A percentile compares a stretch with the other conserved stretches of the same genome.
Conservation (phyloP, 2,888 invertebrate genomes). For the Vandiemenella viatica region DNA sequence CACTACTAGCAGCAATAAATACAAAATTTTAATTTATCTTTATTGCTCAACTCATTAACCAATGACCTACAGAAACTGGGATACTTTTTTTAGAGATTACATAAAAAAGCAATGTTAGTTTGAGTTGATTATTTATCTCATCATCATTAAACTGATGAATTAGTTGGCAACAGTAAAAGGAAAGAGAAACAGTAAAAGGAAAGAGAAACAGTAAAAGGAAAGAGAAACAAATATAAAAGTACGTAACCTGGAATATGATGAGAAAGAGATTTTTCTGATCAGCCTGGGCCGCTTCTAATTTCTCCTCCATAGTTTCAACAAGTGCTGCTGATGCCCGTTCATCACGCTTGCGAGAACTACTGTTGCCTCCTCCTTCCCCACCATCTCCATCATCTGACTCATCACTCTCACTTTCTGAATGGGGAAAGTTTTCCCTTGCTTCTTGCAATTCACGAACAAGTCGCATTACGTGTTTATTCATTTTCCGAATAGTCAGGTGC, state of each 20-base stretch:
- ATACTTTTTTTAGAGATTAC: too few relatives aligned
- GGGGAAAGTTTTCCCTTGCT: conserved; percentile 71
- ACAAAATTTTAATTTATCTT: too few relatives aligned
- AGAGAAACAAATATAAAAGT: background rate
- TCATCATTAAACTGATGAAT: too few relatives aligned
- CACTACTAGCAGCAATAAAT: too few relatives aligned
- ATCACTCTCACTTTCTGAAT: conserved; percentile 66
- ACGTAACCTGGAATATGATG: conserved; percentile 84
- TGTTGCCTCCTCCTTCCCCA: conserved; percentile 24
- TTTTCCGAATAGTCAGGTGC: conserved; percentile 88
- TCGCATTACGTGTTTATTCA: conserved; percentile 78
- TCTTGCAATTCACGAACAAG: conserved; percentile 58
- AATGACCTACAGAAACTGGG: too few relatives aligned
- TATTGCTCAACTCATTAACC: too few relatives aligned
- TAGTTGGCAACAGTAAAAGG: too few relatives aligned
- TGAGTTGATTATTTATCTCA: too few relatives aligned
- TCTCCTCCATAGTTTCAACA: conserved; percentile 91
- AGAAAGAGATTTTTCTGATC: conserved; percentile 94
- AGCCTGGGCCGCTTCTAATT: conserved; percentile 82
- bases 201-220: background rate
- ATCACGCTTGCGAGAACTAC: conserved; percentile 12
- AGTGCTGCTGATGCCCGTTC: conserved; percentile 59
- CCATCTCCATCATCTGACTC: conserved; percentile 46
- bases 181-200: too few relatives aligned
- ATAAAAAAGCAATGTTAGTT: too few relatives aligned